Evolutionary conservation across 2,888 invertebrate species (phyloP), one percentile per base, ranked within the genome.

Genomic region (Blomia tropicalis): DNA sequence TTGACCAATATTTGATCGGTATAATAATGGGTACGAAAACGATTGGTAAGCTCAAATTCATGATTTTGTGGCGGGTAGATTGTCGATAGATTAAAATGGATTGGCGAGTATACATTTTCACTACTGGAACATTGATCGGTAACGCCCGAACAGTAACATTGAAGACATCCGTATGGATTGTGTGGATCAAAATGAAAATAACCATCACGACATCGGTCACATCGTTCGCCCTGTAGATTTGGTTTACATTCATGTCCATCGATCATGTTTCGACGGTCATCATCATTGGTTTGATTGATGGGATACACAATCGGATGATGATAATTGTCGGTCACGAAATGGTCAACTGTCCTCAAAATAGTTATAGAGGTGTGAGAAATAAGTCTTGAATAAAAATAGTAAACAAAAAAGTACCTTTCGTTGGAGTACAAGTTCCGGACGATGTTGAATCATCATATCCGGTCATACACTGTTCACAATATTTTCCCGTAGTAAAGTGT

Each of bases 91-190:
- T 56, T 62, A 19, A 67, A 82, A 19, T 80, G 79, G 66, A 81
- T 81, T 74, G 83, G 82, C 60, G 84, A 82, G 72, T 82, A 80
- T 67, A 79, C 83, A 36, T 75, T 79, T 63, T 81, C 80, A 59
- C 71, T 70, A 71, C 85, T 84, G 58, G 80, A 78, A 72, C 93
- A 95, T 31, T 82, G 79, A 2, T 76, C 77, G 0, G 84, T 80
- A 7, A 85, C 82, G 14, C 87, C 87, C 25, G 87, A 88, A 73
- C 93, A 95, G 78, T 82, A 92, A 72, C 93, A 95, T 61, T 82
- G 78, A 53, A 81, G 79, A 72, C 93, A 95, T 11, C 92, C 92
- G 54, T 81, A 79, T 0, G 81, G 79, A 73, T 88, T 84, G 19
- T 73, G 74, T 0, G 73, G 71, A 23, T 82, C 81, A 0, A 93